Evolutionary conservation across 1,140 invertebrate genomes (phyloP), one percentile per base, ranked within the genome.

Genomic region (Fopius arisanus): DNA sequence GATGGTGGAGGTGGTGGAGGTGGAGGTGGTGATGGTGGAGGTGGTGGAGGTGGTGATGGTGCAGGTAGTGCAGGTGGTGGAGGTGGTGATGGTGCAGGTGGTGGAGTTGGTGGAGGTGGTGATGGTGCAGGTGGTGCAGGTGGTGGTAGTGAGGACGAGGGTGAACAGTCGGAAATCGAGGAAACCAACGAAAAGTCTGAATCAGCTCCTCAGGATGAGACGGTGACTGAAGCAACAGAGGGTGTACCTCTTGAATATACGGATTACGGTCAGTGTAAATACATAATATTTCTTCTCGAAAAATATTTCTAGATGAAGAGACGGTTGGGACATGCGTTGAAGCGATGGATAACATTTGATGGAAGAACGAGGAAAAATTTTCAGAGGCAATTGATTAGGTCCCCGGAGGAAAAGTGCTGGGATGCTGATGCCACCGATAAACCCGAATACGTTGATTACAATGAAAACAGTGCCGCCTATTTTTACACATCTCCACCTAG

Each of bases 371-470:
- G 54, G 54, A 59, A 28, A 59, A 59, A 59, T 59, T 59, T 26
- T 9, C 14, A 26, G 26, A 59, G 54, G 12, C 3, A 59, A 59
- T 59, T 28, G 69, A 73, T 74, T 43, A 62, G 70, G 74, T 74
- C 77, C 26, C 26, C 33, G 19, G 73, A 7, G 3, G 72, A 81
- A 4, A 72, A 81, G 1, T 78, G 75, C n/a, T 65, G 65, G 28
- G 78, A 80, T 12, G 69, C 81, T 0, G 73, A 79, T 0, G 5
- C 67, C 10, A 79, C 75, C 16, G 78, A 80, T 48, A 21, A 54
- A 21, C 67, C 65, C 51, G 77, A 78, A 70, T 82, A 79, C 79
- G 73, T 76, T 16, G 80, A 82, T 74, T 82, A 82, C 54, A 80
- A 80, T 81, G 77, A 82, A 79, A 16, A 73, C 65, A 63, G 40